These are phyloP conservation scores for Phengaris alcon DNA, from an alignment of 2,888 invertebrate genomes.

Conservation along the genomic window DNA sequence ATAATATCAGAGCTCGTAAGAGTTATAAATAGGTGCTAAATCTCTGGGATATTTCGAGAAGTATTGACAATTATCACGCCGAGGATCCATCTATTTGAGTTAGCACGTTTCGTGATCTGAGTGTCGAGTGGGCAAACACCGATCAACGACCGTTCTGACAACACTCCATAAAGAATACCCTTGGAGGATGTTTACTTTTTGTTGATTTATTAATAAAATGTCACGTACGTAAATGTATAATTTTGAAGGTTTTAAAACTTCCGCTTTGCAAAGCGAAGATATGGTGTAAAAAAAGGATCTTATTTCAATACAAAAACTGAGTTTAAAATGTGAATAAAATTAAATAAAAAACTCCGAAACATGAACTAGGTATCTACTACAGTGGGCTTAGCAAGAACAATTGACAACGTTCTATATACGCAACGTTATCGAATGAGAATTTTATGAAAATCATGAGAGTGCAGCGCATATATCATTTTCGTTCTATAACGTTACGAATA, in stretches of 20 bases:
- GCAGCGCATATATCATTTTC: too few species aligned
- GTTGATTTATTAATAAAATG: not conserved
- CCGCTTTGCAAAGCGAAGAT: not conserved
- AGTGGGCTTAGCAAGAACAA: too few species aligned
- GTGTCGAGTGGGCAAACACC: slow-evolving; percentile 13
- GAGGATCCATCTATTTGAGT: slow-evolving; percentile 18
- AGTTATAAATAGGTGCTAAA: slow-evolving; percentile 22
- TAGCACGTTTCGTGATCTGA: slow-evolving; percentile 11
- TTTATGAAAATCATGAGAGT: too few species aligned
- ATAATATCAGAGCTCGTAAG: not conserved
- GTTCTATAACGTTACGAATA: too few species aligned
- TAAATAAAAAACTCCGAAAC: too few species aligned
- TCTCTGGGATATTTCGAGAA: slow-evolving; percentile 14
- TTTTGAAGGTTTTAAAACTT: not conserved
- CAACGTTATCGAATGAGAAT: too few species aligned
- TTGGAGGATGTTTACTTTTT: slow-evolving; percentile 11
- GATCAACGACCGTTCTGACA: slow-evolving; percentile 18
- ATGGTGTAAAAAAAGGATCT: too few species aligned
- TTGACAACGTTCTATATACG: too few species aligned
- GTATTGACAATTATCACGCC: slow-evolving; percentile 24
- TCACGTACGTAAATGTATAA: not conserved
- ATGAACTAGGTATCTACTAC: too few species aligned
- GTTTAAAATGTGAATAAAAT: too few species aligned
- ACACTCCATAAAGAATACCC: not conserved
- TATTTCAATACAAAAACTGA: too few species aligned